Conservation (phyloP, 1,140 invertebrate species). For the Orussus abietinus region DNA sequence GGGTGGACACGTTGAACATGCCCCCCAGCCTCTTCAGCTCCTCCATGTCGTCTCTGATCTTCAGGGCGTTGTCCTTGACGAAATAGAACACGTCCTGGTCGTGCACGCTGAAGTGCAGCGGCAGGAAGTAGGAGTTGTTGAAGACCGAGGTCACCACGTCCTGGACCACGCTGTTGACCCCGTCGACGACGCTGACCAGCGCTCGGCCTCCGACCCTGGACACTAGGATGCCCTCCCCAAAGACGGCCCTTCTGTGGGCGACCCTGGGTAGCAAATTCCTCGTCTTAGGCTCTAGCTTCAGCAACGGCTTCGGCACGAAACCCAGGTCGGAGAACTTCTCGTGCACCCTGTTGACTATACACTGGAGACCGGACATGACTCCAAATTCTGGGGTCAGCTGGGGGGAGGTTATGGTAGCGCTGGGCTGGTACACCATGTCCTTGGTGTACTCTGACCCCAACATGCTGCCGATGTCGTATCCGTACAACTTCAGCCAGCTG, state of each 20-base stretch:
- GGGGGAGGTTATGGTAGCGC: slow-evolving; percentile 70
- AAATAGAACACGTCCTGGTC: slow-evolving; percentile 94
- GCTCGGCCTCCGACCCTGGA: slow-evolving; percentile 76
- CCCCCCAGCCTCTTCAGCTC: slow-evolving; percentile 79
- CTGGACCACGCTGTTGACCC: slow-evolving; percentile 81
- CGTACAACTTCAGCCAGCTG: slow-evolving; percentile 83
- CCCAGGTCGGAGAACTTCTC: slow-evolving; percentile 77
- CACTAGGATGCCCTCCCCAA: slow-evolving; percentile 86
- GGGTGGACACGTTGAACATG: slow-evolving; percentile 91
- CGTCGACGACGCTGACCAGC: slow-evolving; percentile 79
- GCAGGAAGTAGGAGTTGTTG: slow-evolving; percentile 89
- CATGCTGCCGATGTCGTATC: slow-evolving; percentile 82
- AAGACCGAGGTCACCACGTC: slow-evolving; percentile 91
- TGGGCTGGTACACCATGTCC: slow-evolving; percentile 72
- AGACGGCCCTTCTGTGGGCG: slow-evolving; percentile 77
- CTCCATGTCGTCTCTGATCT: slow-evolving; percentile 84
- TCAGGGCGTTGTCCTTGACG: slow-evolving; percentile 85
- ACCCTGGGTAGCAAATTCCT: slow-evolving; percentile 72
- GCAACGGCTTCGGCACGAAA: slow-evolving; percentile 74
- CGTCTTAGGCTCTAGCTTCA: slow-evolving; percentile 81
- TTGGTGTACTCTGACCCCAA: slow-evolving; percentile 76
- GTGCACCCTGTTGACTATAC: slow-evolving; percentile 77
- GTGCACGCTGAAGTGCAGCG: slow-evolving; percentile 86
- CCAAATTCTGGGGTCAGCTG: slow-evolving; percentile 78
- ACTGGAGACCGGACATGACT: slow-evolving; percentile 82